phyloP scores from a whole-genome alignment of 2,797 vertebrate species.

The Amphiprion clarkii region DNA sequence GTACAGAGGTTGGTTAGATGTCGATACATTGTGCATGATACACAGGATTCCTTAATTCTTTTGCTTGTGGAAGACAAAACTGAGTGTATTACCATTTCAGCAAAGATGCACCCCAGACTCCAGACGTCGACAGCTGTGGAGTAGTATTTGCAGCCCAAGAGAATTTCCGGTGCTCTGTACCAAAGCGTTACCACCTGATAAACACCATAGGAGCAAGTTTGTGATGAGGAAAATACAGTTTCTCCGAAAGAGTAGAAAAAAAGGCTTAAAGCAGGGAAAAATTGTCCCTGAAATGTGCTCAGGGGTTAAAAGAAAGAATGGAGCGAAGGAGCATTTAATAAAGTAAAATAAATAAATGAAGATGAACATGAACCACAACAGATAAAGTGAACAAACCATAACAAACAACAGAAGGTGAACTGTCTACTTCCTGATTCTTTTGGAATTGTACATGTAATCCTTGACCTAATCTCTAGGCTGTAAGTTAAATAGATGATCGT shows the following conservation, averaged over 20 bases:
- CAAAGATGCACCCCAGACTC: constrained; percentile 97
- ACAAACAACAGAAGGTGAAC: too few species aligned
- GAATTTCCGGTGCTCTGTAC: constrained; percentile 97
- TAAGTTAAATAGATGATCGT: too few species aligned
- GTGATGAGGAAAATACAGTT: neutral
- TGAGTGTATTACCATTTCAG: constrained; percentile 90
- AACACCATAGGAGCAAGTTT: constrained; percentile 4
- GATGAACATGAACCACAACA: too few species aligned
- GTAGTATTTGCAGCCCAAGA: constrained; percentile 97
- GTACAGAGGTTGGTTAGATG: neutral
- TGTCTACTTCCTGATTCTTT: too few species aligned
- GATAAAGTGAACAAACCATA: too few species aligned
- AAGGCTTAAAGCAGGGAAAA: too few species aligned
- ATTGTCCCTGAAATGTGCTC: too few species aligned
- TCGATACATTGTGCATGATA: neutral
- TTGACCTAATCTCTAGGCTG: too few species aligned
- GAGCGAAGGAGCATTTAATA: too few species aligned
- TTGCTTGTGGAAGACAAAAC: neutral
- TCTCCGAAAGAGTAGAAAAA: neutral
- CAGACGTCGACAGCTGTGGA: constrained; percentile 97
- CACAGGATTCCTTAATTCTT: neutral
- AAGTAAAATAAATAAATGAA: too few species aligned
- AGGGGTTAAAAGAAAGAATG: too few species aligned
- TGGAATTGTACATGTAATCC: too few species aligned
- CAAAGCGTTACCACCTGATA: constrained; percentile 94